Conservation (phyloP, 1,140 invertebrate species). For the Laodelphax striatellus region DNA sequence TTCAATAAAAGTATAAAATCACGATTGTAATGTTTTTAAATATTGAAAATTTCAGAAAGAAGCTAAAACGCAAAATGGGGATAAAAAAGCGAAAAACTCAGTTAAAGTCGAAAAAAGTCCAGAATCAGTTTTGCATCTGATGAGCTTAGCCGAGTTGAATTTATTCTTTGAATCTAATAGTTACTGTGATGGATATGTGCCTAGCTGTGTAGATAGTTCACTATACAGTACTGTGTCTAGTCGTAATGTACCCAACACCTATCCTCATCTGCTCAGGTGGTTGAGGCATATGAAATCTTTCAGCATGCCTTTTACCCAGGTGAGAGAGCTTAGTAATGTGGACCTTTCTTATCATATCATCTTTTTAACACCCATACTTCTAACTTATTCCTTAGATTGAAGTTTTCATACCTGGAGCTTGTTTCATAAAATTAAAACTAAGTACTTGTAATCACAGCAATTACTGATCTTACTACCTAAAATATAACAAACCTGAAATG, state of each 20-base stretch:
- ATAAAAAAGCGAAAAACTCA: too few species aligned
- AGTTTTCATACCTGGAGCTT: too few species aligned
- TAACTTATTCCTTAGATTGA: too few species aligned
- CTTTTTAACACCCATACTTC: too few species aligned
- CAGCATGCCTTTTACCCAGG: constrained; percentile 18
- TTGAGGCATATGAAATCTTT: constrained; percentile 25
- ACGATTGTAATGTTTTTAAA: too few species aligned
- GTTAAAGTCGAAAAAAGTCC: background rate
- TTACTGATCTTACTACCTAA: too few species aligned
- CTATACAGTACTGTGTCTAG: background rate
- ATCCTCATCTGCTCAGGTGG: constrained; percentile 26
- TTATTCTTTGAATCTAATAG: constrained; percentile 23
- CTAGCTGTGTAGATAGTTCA: constrained; percentile 19
- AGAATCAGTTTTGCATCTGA: background rate
- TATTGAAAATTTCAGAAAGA: too few species aligned
- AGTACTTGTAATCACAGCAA: too few species aligned
- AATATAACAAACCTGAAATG: too few species aligned
- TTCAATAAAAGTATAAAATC: too few species aligned
- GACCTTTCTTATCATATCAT: background rate
- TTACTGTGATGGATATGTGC: constrained; percentile 26
- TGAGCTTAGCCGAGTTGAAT: constrained; percentile 19
- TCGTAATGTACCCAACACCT: constrained; percentile 3
- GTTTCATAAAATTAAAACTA: too few species aligned
- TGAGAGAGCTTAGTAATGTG: constrained; percentile 8
- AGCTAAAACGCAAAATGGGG: too few species aligned